phyloP scores from a whole-genome alignment of 2,888 invertebrate genomes.

The Plutella xylostella region DNA sequence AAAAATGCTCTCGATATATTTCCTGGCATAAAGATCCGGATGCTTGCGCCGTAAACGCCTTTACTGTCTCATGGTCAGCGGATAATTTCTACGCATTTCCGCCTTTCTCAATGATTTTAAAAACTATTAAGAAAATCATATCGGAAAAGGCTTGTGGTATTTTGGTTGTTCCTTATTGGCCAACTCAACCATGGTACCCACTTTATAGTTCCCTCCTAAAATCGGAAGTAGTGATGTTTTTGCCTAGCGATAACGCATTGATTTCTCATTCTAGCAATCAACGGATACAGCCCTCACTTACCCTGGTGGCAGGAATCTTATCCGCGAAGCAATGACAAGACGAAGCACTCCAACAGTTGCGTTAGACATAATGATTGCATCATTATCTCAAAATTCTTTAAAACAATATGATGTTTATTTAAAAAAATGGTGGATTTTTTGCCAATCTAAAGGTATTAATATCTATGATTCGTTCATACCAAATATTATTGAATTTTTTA shows the following conservation, averaged over 20 bases:
- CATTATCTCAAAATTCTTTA: constrained; percentile 2
- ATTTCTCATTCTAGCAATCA: not conserved
- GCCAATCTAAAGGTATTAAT: not conserved
- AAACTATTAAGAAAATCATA: not conserved
- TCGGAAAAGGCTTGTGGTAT: not conserved
- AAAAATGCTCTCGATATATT: not conserved
- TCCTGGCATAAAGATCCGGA: constrained; percentile 4
- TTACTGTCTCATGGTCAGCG: constrained; percentile 1
- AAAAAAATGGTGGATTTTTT: not conserved
- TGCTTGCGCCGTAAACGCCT: constrained; percentile 1
- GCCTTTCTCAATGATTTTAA: constrained; percentile 5
- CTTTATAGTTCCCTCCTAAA: not conserved
- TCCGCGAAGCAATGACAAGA: not conserved
- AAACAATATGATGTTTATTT: constrained; percentile 3
- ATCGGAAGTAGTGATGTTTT: not conserved
- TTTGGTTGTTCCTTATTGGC: constrained; percentile 4
- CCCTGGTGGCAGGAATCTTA: not conserved
- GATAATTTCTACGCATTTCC: constrained; percentile 5
- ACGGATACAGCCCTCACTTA: not conserved
- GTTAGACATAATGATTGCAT: constrained; percentile 4
- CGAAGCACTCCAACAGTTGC: not conserved
- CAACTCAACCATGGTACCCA: not conserved
- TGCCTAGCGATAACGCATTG: not conserved
- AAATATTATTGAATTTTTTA: not conserved
- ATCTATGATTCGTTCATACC: not conserved